Base-by-base conservation (phyloP, 2,113 vertebrate genomes). In the Peucedramus taeniatus region DNA sequence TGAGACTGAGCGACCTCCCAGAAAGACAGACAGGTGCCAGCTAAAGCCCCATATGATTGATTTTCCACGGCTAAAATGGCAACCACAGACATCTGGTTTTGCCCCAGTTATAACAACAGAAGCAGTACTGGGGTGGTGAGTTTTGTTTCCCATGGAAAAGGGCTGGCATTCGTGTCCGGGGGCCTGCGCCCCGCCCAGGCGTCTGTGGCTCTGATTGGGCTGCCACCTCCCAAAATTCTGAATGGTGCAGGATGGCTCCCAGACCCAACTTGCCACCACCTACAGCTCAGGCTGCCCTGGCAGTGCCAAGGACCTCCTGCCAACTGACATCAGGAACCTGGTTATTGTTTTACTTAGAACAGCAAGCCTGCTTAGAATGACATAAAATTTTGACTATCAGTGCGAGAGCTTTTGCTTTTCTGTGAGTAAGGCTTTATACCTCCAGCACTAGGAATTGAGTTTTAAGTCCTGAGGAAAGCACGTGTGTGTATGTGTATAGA, bases 21-120 rank as follows among this genome's bases (percentile, higher is more conserved):
- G 96, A 95, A 96, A 93, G 93, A 95, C 1, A 93, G 93, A 93
- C 96, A 97, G 97, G 95, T 97, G 96, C 88, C 89, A 91, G 75
- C 90, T 91, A 97, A 97, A 97, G 91, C 94, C 64, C 94, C 95
- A 70, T 94, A 93, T 31, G 92, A 97, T 97, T 96, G 96, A 97
- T 97, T 97, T 96, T 92, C 88, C 89, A 91, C 22, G 81, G 94
- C 90, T 95, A 93, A 83, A 93, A 92, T 56, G 45, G 81, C 92
- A 96, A 92, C 86, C 65, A 77, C 71, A 56, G 91, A 93, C 94
- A 97, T 97, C 89, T 97, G 96, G 28, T n/a, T 89, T 87, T 87
- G 61, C 33, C 63, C n/a, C 30, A 21, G 74, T 83, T 93, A 35
- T 42, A 87, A 77, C 28, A 83, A 8, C 69, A 90, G 74, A 87